A percentile compares a stretch with the other conserved stretches of the same genome.
phyloP scores from a whole-genome alignment of 2,113 vertebrate genomes.

The Urocynchramus pylzowi region DNA sequence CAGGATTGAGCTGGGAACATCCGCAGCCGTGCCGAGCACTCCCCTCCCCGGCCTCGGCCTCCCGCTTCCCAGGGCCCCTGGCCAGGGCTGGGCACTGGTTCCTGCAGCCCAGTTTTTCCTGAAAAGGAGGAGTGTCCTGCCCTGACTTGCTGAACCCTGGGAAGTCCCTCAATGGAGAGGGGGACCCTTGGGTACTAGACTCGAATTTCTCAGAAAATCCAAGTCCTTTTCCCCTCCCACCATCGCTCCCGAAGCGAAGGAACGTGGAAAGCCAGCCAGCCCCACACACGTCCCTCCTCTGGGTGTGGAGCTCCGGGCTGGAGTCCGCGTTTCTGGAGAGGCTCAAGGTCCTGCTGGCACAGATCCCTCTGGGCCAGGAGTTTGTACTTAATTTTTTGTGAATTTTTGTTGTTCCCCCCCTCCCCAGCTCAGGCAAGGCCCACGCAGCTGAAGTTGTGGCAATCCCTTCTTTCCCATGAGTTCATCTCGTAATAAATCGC shows the following conservation, averaged over 20 bases:
- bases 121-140: constrained; percentile 26
- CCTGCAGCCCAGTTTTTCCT: not conserved
- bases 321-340: not conserved
- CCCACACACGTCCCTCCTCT: not conserved
- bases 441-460: constrained; percentile 50
- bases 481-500: constrained; percentile 54
- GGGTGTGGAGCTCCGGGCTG: not conserved
- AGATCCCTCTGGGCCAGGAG: not conserved
- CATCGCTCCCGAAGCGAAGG: not conserved
- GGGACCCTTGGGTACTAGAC: constrained; percentile 29
- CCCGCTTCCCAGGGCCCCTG: constrained; percentile 37
- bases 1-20: constrained; percentile 36
- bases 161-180: constrained; percentile 20
- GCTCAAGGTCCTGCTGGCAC: constrained; percentile 1
- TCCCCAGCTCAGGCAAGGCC: not conserved
- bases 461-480: constrained; percentile 52
- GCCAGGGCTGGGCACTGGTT: constrained; percentile 32
- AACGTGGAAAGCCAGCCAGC: not conserved
- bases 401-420: not conserved
- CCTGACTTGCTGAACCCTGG: constrained; percentile 42
- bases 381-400: not conserved
- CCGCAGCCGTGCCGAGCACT: not conserved
- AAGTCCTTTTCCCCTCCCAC: not conserved
- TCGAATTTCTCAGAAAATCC: constrained; percentile 20
- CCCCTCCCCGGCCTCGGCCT: constrained; percentile 27